Evolutionary conservation across 2,888 invertebrate genomes (phyloP).

Genomic region (Portevinia maculata): DNA sequence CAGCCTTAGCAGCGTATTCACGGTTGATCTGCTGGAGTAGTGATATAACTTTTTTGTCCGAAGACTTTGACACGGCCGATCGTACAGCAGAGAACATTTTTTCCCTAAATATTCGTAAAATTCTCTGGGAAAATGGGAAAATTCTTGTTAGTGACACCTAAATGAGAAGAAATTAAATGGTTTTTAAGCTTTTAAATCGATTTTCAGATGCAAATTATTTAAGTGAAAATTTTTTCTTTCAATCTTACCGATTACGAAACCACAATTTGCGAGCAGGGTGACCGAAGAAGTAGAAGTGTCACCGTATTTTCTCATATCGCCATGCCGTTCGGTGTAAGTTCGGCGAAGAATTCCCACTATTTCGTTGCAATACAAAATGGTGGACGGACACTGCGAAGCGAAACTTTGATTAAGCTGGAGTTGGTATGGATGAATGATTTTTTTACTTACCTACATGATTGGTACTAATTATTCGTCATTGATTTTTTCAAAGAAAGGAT

Average conservation of each 20-base stretch:
- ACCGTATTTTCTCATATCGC: slow-evolving; percentile 62
- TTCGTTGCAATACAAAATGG: slow-evolving; percentile 65
- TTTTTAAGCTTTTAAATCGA: slow-evolving; percentile 47
- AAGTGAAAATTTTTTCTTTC: slow-evolving; percentile 64
- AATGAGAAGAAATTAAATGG: slow-evolving; percentile 52
- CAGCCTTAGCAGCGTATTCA: slow-evolving; percentile 79
- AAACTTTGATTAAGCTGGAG: slow-evolving; percentile 44
- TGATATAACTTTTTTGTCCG: slow-evolving; percentile 78
- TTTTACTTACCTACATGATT: too few species aligned
- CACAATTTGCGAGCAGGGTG: slow-evolving; percentile 76
- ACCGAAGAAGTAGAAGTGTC: slow-evolving; percentile 76
- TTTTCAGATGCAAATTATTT: slow-evolving; percentile 30
- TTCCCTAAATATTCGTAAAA: slow-evolving; percentile 68
- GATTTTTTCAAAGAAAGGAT: too few species aligned
- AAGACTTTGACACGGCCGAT: slow-evolving; percentile 76
- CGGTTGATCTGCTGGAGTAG: slow-evolving; percentile 77
- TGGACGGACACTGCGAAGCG: slow-evolving; percentile 2
- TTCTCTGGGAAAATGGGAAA: slow-evolving; percentile 67
- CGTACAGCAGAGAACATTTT: slow-evolving; percentile 77
- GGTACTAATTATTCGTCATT: too few species aligned
- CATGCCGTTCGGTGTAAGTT: slow-evolving; percentile 68
- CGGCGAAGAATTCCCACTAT: slow-evolving; percentile 52
- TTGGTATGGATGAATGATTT: neutral
- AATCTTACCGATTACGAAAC: slow-evolving; percentile 78
- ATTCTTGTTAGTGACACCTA: slow-evolving; percentile 67